Evolutionary conservation across 2,888 invertebrate species (phyloP), one percentile per base, ranked within the genome.

Genomic region (Amphipoea lucens): DNA sequence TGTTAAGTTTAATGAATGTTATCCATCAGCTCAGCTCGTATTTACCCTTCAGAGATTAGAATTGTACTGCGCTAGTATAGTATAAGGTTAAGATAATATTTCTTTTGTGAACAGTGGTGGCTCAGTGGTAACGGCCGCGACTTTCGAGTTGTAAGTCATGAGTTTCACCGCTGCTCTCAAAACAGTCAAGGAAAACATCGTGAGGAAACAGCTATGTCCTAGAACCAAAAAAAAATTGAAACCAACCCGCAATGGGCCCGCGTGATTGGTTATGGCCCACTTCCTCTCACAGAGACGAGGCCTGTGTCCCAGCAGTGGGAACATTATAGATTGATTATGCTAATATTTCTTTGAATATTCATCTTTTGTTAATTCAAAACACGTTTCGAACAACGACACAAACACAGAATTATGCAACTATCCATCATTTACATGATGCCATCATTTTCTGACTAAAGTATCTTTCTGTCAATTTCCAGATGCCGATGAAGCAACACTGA

Each of bases 401-500:
- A 63, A 57, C 66, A 40, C 20, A 17, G 3, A 60, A 73, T 57
- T 36, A n/a, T 60, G 14, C 17, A 67, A 7, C 9, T 36, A 54
- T 63, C n/a, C 45, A 68, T 67, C 0, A 63, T 84, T 74, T 57
- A 45, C 36, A 71, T 51, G 11, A 79, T 83, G 62, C 72, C 62
- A 42, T 45, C 6, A 71, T 82, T 62, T 54, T 66, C 40, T 62
- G 2, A 42, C 60, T 78, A 72, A 74, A 20, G n/a, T 23, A 68
- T 68, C 20, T 45, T 74, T 82, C 62, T 74, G 57, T 57, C 5
- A 78, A 54, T 72, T 93, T 94, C 79, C 93, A 95, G 94, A 78
- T 71, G 67, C 81, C 48, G 77, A 93, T 86, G 85, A 91, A 91
- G 91, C 86, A 80, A 88, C 81, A 76, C 84, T 94, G 81, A 94